A percentile compares a stretch with the other conserved stretches of the same genome.
These are phyloP conservation scores for Pachyrhynchus sulphureomaculatus DNA, from an alignment of 1,140 invertebrate genomes.

Conservation along the genomic window DNA sequence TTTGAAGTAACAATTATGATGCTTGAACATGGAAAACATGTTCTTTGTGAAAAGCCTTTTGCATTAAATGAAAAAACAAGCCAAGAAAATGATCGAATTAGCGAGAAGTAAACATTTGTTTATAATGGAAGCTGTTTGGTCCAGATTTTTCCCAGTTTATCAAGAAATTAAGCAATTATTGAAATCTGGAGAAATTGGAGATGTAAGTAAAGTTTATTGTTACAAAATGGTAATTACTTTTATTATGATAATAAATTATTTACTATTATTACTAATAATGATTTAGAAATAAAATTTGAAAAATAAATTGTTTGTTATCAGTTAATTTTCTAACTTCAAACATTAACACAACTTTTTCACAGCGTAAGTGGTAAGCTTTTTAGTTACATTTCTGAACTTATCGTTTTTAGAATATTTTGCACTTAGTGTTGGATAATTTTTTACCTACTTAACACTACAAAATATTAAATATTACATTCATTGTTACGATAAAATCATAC, in stretches of 20 bases:
- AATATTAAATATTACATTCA: too few relatives aligned
- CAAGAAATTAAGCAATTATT: conserved; percentile 63
- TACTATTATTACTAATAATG: too few relatives aligned
- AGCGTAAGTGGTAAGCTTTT: too few relatives aligned
- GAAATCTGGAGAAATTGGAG: conserved; percentile 65
- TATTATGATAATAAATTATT: neutral
- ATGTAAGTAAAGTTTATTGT: conserved; percentile 54
- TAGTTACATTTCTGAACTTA: too few relatives aligned
- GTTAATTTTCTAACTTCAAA: too few relatives aligned
- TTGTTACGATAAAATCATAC: too few relatives aligned
- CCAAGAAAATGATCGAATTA: conserved; percentile 59
- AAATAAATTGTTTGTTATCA: too few relatives aligned
- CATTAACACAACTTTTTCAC: too few relatives aligned
- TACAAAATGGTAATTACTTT: neutral
- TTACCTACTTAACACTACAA: too few relatives aligned
- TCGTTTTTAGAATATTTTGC: too few relatives aligned
- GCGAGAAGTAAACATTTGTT: conserved; percentile 69
- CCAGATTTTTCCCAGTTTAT: conserved; percentile 77
- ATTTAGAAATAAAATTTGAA: too few relatives aligned
- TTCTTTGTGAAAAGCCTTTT: conserved; percentile 83
- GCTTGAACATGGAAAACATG: conserved; percentile 74
- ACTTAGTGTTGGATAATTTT: too few relatives aligned
- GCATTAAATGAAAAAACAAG: conserved; percentile 70
- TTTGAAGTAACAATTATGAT: conserved; percentile 65
- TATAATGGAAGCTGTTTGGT: conserved; percentile 87